phyloP scores from a whole-genome alignment of 2,888 invertebrate species.

The Augiades crinisus region DNA sequence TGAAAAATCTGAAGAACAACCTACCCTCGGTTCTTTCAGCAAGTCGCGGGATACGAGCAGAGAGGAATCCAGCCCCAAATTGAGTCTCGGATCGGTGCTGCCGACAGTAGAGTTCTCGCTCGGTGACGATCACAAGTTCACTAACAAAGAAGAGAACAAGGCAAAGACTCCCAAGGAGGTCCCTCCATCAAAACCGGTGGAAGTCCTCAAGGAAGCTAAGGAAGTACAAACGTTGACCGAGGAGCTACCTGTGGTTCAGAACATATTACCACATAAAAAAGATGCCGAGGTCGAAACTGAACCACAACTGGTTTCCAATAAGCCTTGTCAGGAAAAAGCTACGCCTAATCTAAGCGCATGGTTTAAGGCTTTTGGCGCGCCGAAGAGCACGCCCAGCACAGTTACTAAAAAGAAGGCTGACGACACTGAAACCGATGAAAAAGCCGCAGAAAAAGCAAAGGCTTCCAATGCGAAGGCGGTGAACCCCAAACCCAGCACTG shows the following conservation, averaged over 20 bases:
- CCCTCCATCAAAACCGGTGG: background rate
- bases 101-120: constrained; percentile 85
- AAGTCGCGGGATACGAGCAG: constrained; percentile 83
- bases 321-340: constrained; percentile 83
- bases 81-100: constrained; percentile 92
- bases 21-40: constrained; percentile 74
- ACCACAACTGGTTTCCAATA: constrained; percentile 48
- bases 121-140: constrained; percentile 85
- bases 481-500: background rate
- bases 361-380: constrained; percentile 95
- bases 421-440: constrained; percentile 73
- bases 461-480: constrained; percentile 28
- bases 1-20: constrained; percentile 83
- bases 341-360: constrained; percentile 94
- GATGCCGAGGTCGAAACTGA: constrained; percentile 71
- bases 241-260: constrained; percentile 32
- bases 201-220: constrained; percentile 17
- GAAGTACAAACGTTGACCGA: constrained; percentile 43
- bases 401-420: constrained; percentile 83
- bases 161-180: background rate
- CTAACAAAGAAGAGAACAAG: constrained; percentile 40
- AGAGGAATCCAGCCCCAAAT: constrained; percentile 88
- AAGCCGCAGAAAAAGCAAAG: constrained; percentile 40
- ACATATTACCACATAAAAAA: constrained; percentile 49
- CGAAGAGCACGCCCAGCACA: constrained; percentile 83